Evolutionary conservation across 2,888 invertebrate species (phyloP).

Genomic region (Megaustenia siamemsis): DNA sequence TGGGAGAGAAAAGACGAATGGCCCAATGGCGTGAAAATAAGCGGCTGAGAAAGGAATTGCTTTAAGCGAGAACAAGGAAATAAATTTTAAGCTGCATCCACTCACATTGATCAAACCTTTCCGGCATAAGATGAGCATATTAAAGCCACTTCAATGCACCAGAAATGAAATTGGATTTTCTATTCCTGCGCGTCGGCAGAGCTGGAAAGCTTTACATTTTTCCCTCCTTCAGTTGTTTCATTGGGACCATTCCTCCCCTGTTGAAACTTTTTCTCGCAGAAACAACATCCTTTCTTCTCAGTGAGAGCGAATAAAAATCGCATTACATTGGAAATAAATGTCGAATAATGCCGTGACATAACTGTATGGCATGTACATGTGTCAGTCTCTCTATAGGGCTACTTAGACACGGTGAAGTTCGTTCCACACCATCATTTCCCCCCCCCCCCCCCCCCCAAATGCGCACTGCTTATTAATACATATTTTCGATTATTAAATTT

Average conservation of each 20-base stretch:
- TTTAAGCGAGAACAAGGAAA: conserved; percentile 20
- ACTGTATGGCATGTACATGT: no score
- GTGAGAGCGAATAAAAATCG: no score
- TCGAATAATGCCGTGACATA: no score
- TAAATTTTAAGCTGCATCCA: conserved; percentile 37
- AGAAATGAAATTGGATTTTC: conserved; percentile 45
- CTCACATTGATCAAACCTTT: conserved; percentile 37
- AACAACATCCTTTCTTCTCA: neutral
- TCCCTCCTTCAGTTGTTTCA: no score
- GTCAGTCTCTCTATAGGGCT: no score
- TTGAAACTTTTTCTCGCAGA: neutral
- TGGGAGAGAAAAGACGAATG: conserved; percentile 9
- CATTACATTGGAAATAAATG: no score
- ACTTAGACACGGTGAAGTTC: no score
- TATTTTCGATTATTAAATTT: no score
- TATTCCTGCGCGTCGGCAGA: conserved; percentile 14
- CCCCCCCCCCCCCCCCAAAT: no score
- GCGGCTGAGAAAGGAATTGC: neutral
- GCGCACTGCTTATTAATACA: no score
- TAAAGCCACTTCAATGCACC: conserved; percentile 42
- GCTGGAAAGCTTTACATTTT: neutral
- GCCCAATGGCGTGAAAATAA: neutral
- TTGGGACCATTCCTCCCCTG: neutral
- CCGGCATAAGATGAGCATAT: conserved; percentile 23
- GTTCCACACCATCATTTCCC: no score